Percentiles rank a stretch among this genome's conserved stretches.
Conservation (phyloP, 1,140 invertebrate species). For the Nasonia vitripennis region DNA sequence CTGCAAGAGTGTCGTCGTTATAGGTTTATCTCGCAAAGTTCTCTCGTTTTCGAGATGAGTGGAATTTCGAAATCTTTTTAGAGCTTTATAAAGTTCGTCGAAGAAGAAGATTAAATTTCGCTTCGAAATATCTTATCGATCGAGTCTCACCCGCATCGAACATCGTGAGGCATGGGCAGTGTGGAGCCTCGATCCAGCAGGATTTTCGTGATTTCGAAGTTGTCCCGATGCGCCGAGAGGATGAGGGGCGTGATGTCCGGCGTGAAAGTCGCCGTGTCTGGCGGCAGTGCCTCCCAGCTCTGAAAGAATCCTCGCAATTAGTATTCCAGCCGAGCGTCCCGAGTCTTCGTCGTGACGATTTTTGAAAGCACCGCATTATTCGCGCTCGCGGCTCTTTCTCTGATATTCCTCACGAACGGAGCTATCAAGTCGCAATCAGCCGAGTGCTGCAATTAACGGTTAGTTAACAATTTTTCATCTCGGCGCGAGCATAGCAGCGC, state of each 20-base stretch:
- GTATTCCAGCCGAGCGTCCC: background rate
- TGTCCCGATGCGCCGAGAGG: conserved; percentile 95
- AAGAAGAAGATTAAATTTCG: too few species aligned
- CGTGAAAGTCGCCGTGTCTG: conserved; percentile 95
- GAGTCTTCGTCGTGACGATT: background rate
- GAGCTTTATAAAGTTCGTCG: background rate
- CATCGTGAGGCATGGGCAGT: conserved; percentile 93
- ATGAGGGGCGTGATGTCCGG: conserved; percentile 97
- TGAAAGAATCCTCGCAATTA: conserved; percentile 64
- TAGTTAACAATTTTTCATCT: too few species aligned
- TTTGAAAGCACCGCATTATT: background rate
- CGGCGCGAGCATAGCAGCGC: background rate
- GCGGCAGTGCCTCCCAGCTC: conserved; percentile 93
- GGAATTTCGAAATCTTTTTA: background rate
- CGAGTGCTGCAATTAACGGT: too few species aligned
- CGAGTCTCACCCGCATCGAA: conserved; percentile 77
- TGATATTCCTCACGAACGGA: background rate
- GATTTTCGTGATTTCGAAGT: conserved; percentile 99
- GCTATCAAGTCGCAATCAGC: too few species aligned
- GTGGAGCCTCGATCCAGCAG: conserved; percentile 92
- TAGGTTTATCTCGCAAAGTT: background rate
- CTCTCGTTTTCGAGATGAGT: too few species aligned
- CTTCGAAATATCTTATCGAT: too few species aligned
- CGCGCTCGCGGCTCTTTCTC: too few species aligned
- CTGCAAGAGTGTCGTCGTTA: conserved; percentile 76